A percentile compares a stretch with the other conserved stretches of the same genome.
These are phyloP conservation scores for Fistularia commersonii DNA, from an alignment of 2,797 vertebrate species.

Conservation along the genomic window DNA sequence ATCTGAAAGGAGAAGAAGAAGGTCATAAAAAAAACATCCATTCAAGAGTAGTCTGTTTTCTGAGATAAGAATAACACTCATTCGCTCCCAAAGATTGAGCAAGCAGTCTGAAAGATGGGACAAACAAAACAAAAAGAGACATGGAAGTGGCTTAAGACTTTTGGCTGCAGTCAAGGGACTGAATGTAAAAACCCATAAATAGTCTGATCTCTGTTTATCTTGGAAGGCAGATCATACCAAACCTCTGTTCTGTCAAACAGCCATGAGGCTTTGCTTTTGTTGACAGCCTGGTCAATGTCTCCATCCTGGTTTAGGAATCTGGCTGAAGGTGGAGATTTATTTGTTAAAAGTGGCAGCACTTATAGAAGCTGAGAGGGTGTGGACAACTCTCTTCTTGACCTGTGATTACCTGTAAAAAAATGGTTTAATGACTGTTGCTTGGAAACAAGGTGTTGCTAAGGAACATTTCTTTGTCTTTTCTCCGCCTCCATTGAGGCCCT, in stretches of 20 bases:
- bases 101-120: too few species aligned
- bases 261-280: slow-evolving; percentile 22
- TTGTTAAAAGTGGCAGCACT: slow-evolving; percentile 34
- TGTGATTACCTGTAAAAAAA: slow-evolving; percentile 60
- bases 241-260: slow-evolving; percentile 23
- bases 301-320: slow-evolving; percentile 36
- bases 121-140: too few species aligned
- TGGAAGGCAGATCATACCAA: slow-evolving; percentile 25
- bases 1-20: too few species aligned
- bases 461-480: slow-evolving; percentile 43
- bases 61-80: too few species aligned
- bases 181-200: slow-evolving; percentile 11
- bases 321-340: slow-evolving; percentile 49
- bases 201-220: slow-evolving; percentile 21
- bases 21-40: too few species aligned
- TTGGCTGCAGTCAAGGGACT: background rate
- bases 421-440: slow-evolving; percentile 52
- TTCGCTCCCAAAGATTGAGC: too few species aligned
- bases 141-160: too few species aligned
- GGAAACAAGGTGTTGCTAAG: slow-evolving; percentile 60
- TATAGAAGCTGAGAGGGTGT: slow-evolving; percentile 43
- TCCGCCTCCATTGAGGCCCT: slow-evolving; percentile 23
- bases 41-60: too few species aligned
- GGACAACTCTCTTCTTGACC: slow-evolving; percentile 50
- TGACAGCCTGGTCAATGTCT: slow-evolving; percentile 29